Percentiles rank a stretch among this genome's conserved stretches.
phyloP scores from a whole-genome alignment of 2,113 vertebrate species.

The Trinectes maculatus region DNA sequence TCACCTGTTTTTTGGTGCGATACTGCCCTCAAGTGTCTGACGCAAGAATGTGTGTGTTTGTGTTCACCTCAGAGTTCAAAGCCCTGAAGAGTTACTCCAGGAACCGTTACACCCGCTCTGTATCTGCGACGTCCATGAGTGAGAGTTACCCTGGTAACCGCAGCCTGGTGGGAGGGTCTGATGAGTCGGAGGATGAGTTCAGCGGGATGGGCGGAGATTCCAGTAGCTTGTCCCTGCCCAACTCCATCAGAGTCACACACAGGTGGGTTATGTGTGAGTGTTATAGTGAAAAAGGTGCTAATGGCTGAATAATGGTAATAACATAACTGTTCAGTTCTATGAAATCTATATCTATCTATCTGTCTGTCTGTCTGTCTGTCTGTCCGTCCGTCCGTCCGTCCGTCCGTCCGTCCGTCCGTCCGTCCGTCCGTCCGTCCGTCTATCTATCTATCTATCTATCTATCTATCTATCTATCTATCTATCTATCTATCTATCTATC shows the following conservation, averaged over 20 bases:
- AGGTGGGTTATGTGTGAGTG: constrained; percentile 73
- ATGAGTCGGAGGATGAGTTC: constrained; percentile 85
- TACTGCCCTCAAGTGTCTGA: constrained; percentile 42
- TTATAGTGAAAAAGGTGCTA: too few relatives aligned
- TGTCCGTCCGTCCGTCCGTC: too few relatives aligned
- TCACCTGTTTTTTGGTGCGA: neutral
- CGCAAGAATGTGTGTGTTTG: neutral
- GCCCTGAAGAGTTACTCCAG: constrained; percentile 83
- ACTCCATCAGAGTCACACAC: constrained; percentile 92
- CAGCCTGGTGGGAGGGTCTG: constrained; percentile 70
- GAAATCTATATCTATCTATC: too few relatives aligned
- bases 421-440: too few relatives aligned
- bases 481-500: too few relatives aligned
- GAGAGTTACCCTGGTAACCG: constrained; percentile 78
- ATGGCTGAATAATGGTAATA: too few relatives aligned
- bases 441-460: too few relatives aligned
- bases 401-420: too few relatives aligned
- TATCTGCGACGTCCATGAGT: constrained; percentile 20
- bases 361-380: too few relatives aligned
- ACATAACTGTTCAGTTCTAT: too few relatives aligned
- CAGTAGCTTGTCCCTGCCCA: constrained; percentile 74
- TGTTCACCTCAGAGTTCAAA: constrained; percentile 87
- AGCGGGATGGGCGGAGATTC: constrained; percentile 88
- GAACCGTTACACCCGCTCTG: constrained; percentile 87
- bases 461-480: too few relatives aligned